These are phyloP conservation scores for Danio tinwini DNA, from an alignment of 2,797 vertebrate species.

Conservation along the genomic window DNA sequence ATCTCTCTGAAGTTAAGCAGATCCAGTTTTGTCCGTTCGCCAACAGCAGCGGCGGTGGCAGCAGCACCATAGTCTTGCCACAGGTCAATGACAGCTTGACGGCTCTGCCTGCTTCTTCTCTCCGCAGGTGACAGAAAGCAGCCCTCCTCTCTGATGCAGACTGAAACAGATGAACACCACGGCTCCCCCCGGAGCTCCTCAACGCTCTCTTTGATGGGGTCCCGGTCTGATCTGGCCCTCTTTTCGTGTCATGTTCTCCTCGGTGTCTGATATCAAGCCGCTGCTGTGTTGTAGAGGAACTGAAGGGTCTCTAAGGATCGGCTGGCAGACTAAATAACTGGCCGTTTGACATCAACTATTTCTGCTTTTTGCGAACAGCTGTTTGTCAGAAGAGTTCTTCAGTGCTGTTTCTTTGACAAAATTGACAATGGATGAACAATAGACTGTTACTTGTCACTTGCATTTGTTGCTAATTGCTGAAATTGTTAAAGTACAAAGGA, in stretches of 20 bases:
- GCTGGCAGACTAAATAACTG: slow-evolving; percentile 77
- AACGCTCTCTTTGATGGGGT: slow-evolving; percentile 56
- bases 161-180: slow-evolving; percentile 65
- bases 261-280: slow-evolving; percentile 59
- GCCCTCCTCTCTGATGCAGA: slow-evolving; percentile 43
- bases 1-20: slow-evolving; percentile 28
- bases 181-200: slow-evolving; percentile 45
- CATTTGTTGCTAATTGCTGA: too few relatives aligned
- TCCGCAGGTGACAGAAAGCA: slow-evolving; percentile 65
- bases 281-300: slow-evolving; percentile 63
- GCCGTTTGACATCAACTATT: slow-evolving; percentile 67
- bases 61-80: slow-evolving; percentile 41
- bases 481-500: too few relatives aligned
- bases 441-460: neutral
- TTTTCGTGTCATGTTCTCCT: slow-evolving; percentile 65
- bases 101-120: slow-evolving; percentile 55
- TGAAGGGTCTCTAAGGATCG: slow-evolving; percentile 63
- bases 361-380: slow-evolving; percentile 70
- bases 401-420: slow-evolving; percentile 2
- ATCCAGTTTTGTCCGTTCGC: slow-evolving; percentile 23
- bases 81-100: slow-evolving; percentile 65
- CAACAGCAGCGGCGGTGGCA: slow-evolving; percentile 6
- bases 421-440: neutral
- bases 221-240: slow-evolving; percentile 54
- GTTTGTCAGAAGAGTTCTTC: slow-evolving; percentile 68